phyloP scores from a whole-genome alignment of 2,797 vertebrate genomes.

The Luscinia luscinia region DNA sequence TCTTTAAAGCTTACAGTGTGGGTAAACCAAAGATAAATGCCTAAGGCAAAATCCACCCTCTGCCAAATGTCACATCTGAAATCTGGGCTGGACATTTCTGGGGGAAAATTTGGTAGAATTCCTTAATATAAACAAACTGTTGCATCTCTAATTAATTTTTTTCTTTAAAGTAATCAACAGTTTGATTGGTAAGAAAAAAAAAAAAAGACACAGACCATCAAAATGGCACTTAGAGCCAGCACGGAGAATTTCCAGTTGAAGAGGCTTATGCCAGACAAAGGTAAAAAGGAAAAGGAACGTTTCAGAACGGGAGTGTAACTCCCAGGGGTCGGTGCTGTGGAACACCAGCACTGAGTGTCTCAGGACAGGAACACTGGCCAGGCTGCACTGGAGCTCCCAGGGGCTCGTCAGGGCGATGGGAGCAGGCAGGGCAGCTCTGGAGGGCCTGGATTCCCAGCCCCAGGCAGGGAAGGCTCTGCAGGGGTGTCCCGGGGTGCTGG shows the following conservation, averaged over 20 bases:
- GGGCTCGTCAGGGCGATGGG: neutral
- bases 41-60: neutral
- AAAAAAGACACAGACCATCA: neutral
- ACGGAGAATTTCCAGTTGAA: neutral
- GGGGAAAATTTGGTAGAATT: neutral
- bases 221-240: neutral
- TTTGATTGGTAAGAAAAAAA: neutral
- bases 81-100: neutral
- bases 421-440: too few species aligned
- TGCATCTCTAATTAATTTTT: neutral
- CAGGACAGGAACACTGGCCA: neutral
- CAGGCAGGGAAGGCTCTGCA: neutral
- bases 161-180: neutral
- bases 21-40: neutral
- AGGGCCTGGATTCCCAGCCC: neutral
- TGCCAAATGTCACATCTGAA: neutral
- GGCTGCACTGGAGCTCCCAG: neutral
- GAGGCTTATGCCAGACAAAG: neutral
- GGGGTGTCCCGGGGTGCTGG: neutral
- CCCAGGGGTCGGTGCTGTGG: neutral
- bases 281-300: neutral
- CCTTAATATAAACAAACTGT: neutral
- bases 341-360: rapidly evolving
- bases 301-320: neutral
- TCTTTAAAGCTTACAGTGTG: neutral